Base-by-base conservation (phyloP, 2,113 vertebrate species). In the Aramus guarauna region DNA sequence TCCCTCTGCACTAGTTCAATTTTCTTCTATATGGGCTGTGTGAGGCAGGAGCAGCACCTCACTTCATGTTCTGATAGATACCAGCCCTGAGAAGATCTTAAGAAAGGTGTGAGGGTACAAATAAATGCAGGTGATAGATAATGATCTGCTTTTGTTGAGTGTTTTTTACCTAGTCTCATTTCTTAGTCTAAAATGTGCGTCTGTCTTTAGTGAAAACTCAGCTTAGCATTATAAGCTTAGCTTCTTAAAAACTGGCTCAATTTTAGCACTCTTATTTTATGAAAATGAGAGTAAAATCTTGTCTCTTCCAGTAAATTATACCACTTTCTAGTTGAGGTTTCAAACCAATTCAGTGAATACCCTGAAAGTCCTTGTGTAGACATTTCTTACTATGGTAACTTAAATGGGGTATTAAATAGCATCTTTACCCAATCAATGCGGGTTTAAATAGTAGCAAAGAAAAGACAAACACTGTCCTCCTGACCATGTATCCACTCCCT, bases 1-100 rank as follows among this genome's bases (percentile, higher is more conserved):
- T 30, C 39, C 50, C 39, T 76, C 41, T 14, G 36, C 32, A n/a
- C 11, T 32, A 4, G 0, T 66, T 53, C 29, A 2, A 2, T 71
- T 69, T 75, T 56, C 67, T 45, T 55, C 67, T 63, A 2, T 3
- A 3, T 11, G n/a, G 45, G 26, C 22, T 68, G 15, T 63, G 12
- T 9, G 48, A 82, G 48, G 60, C 60, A 66, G 45, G 43, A 83
- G 39, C 27, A 55, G 17, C n/a, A 7, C 15, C 92, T 62, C 83
- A 9, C 37, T 43, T 17, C 21, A 2, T 12, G 32, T n/a, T 39
- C 10, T 8, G 15, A 48, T 12, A 50, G 37, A 37, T 22, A 36
- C 23, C 15, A 48, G 22, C 18, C 34, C 62, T 17, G 22, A 36
- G 36, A 45, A 77, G n/a, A 22, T 16, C 41, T 88, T 36, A n/a